A percentile compares a stretch with the other conserved stretches of the same genome.
phyloP scores from a whole-genome alignment of 2,797 vertebrate genomes.

The Typhlichthys subterraneus region DNA sequence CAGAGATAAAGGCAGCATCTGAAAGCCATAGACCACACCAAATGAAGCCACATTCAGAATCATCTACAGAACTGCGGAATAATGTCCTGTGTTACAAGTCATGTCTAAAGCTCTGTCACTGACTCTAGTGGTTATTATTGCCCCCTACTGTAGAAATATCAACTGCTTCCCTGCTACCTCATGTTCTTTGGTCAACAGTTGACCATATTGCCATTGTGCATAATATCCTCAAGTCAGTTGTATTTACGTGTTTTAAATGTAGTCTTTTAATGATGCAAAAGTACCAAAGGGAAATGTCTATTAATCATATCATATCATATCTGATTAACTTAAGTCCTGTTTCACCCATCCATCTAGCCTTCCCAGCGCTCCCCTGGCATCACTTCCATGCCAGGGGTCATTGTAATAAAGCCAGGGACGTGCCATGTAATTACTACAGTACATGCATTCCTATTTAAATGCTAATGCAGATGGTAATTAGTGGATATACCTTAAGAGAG shows the following conservation, averaged over 20 bases:
- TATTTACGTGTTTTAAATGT: not conserved
- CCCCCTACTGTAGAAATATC: too few relatives aligned
- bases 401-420: constrained; percentile 49
- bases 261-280: constrained; percentile 18
- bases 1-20: not conserved
- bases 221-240: constrained; percentile 2
- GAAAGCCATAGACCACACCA: too few relatives aligned
- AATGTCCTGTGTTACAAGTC: too few relatives aligned
- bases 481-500: constrained; percentile 45
- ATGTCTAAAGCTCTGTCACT: too few relatives aligned
- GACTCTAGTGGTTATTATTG: too few relatives aligned
- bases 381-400: constrained; percentile 54
- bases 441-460: constrained; percentile 64
- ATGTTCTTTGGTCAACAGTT: too few relatives aligned
- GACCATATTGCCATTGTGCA: too few relatives aligned
- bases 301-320: constrained; percentile 34
- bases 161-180: too few relatives aligned
- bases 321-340: constrained; percentile 25
- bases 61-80: too few relatives aligned
- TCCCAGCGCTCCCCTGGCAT: constrained; percentile 28
- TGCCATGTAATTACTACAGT: constrained; percentile 56
- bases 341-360: constrained; percentile 28
- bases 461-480: constrained; percentile 57
- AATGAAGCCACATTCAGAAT: too few relatives aligned
- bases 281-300: constrained; percentile 23